Evolutionary conservation across 2,888 invertebrate species (phyloP), one percentile per base, ranked within the genome.

Genomic region (Xanthorhoe spadicearia): DNA sequence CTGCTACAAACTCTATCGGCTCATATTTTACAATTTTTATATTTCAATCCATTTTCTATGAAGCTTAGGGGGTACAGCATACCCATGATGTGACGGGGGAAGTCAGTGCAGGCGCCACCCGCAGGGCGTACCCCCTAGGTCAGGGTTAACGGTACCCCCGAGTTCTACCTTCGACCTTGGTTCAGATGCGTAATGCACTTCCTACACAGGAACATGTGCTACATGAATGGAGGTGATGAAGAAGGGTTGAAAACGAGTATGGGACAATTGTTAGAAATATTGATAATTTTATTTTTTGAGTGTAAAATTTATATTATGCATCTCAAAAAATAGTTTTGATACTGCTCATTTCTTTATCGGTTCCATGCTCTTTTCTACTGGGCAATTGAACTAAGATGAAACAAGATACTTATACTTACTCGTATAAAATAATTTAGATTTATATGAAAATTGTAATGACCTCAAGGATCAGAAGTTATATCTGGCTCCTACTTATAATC

Each of bases 61-160:
- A 38, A 19, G 51, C 59, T 18, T 51, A 59, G 59, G 64, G 63
- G 67, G 61, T 64, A 68, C 49, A 52, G 56, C 53, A 62, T 32
- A 32, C 32, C 77, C 80, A 81, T 82, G 81, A 82, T 84, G 83
- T 87, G 84, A 84, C 80, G 84, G 84, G 69, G 69, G 71, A 85
- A 86, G 84, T 83, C 82, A 83, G 88, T 89, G 89, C 90, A 89
- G 88, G 89, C 86, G 82, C 77, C 78, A 79, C 79, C 77, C 77
- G 75, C 79, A 77, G 84, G 83, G 89, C 88, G 91, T 86, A 90
- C 92, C 81, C 85, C 86, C 90, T 90, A 89, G 93, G 93, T 92
- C 93, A 92, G 92, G 92, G 93, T 92, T 91, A 93, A 90, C 87
- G 77, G 88, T 86, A 81, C 91, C 91, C 92, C 90, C 89, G 87